Conservation (phyloP, 2,888 invertebrate species). For the Apamea sordens region DNA sequence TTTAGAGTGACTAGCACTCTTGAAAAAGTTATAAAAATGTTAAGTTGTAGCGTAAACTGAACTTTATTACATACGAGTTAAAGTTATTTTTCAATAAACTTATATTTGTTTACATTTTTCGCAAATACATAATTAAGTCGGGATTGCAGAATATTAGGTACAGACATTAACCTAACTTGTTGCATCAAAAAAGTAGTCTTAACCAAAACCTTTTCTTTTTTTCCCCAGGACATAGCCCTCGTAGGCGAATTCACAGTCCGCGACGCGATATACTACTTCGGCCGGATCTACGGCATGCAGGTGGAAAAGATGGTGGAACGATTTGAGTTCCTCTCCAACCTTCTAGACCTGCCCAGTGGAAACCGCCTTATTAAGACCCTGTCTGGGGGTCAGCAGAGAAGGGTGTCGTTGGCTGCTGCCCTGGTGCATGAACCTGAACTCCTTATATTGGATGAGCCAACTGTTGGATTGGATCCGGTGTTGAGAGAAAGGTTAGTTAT, state of each 20-base stretch:
- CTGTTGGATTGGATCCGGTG: conserved; percentile 98
- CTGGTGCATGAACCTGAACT: conserved; percentile 96
- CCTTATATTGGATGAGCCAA: conserved; percentile 97
- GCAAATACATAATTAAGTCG: too few relatives aligned
- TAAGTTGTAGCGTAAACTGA: too few relatives aligned
- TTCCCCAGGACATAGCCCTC: conserved; percentile 93
- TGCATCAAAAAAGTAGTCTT: not conserved
- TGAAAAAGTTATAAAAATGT: too few relatives aligned
- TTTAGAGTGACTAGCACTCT: too few relatives aligned
- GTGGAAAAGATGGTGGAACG: conserved; percentile 91
- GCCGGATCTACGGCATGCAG: conserved; percentile 95
- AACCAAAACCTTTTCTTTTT: not conserved
- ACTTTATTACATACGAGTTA: too few relatives aligned
- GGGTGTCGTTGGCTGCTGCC: conserved; percentile 97
- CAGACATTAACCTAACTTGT: too few relatives aligned
- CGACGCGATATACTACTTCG: conserved; percentile 96
- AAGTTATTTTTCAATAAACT: too few relatives aligned
- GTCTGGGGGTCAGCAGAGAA: conserved; percentile 97
- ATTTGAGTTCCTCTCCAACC: conserved; percentile 92
- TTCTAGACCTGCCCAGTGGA: conserved; percentile 94
- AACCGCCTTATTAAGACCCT: conserved; percentile 92
- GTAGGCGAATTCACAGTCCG: conserved; percentile 95
- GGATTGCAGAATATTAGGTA: too few relatives aligned
- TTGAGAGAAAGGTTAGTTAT: conserved; percentile 93
- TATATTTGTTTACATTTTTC: too few relatives aligned